These are phyloP conservation scores for Rhea americana DNA, from an alignment of 2,113 vertebrate genomes.

Conservation along the genomic window DNA sequence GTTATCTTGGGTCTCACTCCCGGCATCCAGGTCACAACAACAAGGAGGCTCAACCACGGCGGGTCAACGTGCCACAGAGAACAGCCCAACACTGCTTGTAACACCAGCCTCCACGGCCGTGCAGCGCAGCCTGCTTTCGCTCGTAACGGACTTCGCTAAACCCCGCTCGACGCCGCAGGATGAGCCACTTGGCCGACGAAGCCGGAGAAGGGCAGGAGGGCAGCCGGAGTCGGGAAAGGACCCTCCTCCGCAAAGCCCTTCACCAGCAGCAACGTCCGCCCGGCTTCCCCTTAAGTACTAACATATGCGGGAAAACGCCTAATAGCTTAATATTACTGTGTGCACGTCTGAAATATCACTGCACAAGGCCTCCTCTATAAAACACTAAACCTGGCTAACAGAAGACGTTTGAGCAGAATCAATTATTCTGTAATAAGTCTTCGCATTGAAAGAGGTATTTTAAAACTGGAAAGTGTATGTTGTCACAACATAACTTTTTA, in stretches of 20 bases:
- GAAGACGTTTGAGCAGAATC: conserved; percentile 35
- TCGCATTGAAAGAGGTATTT: conserved; percentile 6
- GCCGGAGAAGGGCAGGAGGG: neutral
- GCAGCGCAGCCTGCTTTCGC: neutral
- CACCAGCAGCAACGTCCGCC: neutral
- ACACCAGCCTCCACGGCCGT: fast-evolving
- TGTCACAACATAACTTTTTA: neutral
- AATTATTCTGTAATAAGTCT: conserved; percentile 35
- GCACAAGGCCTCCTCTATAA: neutral
- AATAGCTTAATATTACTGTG: conserved; percentile 40
- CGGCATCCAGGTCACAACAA: neutral
- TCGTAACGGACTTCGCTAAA: neutral
- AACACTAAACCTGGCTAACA: conserved; percentile 35
- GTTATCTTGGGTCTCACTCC: neutral
- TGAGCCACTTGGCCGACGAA: neutral
- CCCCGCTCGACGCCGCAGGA: neutral
- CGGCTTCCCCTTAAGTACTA: conserved; percentile 4
- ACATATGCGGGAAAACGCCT: conserved; percentile 26
- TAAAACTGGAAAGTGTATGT: neutral
- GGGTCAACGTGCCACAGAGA: neutral
- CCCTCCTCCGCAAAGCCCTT: neutral
- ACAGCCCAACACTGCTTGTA: neutral
- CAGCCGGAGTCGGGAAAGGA: too few species aligned
- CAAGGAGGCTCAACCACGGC: too few species aligned
- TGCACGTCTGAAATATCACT: neutral